Evolutionary conservation across 2,797 vertebrate genomes (phyloP), one percentile per base, ranked within the genome.

Genomic region (Oceanodroma leucorhoa): DNA sequence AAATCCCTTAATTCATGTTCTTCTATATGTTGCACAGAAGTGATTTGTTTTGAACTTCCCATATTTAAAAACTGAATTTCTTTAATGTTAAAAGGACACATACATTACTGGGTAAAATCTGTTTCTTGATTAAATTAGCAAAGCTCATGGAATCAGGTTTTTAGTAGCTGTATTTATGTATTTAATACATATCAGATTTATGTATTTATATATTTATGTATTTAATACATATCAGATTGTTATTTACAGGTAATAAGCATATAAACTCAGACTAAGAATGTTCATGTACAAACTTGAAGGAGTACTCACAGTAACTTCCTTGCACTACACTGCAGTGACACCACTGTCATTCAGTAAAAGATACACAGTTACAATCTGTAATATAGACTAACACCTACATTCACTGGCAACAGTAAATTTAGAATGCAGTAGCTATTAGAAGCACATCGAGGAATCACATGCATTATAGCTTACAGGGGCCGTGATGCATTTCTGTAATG

Each of bases 281-380:
- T 16, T 46, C 4, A 50, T 51, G 79, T 69, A 17, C 46, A 53
- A 9, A 72, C 19, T 2, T 41, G 8, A 67, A 71, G 34, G 23
- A 57, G 10, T 17, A 38, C 7, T 64, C 23, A 5, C 1, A 34
- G 6, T 24, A 57, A 43, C 29, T 61, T 57, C 11, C 8, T n/a
- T 43, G 9, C 23, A 30, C 13, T 55, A 13, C 3, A 2, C 8
- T 26, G 19, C 5, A 38, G 5, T n/a, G 55, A 30, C 41, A 75
- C 20, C 11, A 10, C 26, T 41, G 32, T 41, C 10, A n/a, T 51
- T 41, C 15, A 13, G 5, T 8, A 23, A 21, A 61, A 84, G 24
- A 29, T 2, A 21, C 0, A 34, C 2, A n/a, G 10, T 43, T 45
- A 66, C 7, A 41, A n/a, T 64, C 19, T 29, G 19, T 23, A 36